These are phyloP conservation scores for Fissipunctia ypsillon DNA, from an alignment of 2,888 invertebrate genomes.

Conservation along the genomic window DNA sequence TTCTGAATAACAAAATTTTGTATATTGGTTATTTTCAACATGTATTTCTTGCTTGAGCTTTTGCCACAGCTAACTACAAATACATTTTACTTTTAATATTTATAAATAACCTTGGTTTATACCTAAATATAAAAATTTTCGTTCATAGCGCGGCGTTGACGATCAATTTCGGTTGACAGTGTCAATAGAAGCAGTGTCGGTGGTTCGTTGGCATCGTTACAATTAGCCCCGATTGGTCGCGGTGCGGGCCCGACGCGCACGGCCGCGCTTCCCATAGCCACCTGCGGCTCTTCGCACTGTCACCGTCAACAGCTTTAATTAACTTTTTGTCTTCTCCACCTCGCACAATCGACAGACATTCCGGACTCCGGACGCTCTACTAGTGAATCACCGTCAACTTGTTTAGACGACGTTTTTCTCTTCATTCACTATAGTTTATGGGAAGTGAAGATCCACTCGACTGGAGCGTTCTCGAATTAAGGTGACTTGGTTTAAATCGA, in stretches of 20 bases:
- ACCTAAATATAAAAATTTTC: conserved; percentile 31
- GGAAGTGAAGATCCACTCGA: conserved; percentile 66
- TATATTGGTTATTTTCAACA: background rate
- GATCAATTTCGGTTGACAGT: conserved; percentile 60
- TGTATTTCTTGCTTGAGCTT: background rate
- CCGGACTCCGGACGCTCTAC: conserved; percentile 75
- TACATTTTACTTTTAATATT: background rate
- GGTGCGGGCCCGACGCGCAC: conserved; percentile 87
- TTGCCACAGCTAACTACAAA: background rate
- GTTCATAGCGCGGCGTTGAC: conserved; percentile 25
- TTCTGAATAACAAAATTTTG: conserved; percentile 26
- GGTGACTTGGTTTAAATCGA: conserved; percentile 59
- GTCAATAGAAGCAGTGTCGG: conserved; percentile 67
- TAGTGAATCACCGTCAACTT: conserved; percentile 70
- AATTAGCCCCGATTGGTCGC: conserved; percentile 89
- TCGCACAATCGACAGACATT: conserved; percentile 82
- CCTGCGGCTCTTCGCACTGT: conserved; percentile 80
- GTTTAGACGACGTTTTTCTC: conserved; percentile 63
- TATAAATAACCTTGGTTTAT: conserved; percentile 3
- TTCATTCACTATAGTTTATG: conserved; percentile 70
- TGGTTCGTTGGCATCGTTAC: conserved; percentile 77
- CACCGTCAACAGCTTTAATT: conserved; percentile 84
- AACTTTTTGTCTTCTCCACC: conserved; percentile 85
- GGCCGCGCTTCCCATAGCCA: conserved; percentile 89
- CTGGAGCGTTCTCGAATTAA: conserved; percentile 62